These are phyloP conservation scores for Onychorhynchus coronatus DNA, from an alignment of 2,113 vertebrate genomes.

Conservation along the genomic window DNA sequence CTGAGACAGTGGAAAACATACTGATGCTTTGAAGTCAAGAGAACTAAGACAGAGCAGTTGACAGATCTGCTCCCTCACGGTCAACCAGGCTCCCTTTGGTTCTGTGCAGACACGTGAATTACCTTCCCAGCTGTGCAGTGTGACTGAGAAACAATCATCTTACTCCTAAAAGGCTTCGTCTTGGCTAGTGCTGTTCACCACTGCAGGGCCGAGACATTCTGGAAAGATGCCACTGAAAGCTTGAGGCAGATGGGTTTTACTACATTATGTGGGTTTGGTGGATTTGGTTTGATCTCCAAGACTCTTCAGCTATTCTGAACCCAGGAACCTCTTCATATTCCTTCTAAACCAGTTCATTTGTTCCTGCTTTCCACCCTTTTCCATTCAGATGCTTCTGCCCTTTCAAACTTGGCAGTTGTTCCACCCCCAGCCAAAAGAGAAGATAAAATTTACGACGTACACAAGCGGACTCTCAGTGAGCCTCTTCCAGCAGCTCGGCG, in stretches of 20 bases:
- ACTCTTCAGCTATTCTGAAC: neutral
- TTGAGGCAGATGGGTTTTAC: neutral
- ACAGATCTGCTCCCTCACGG: neutral
- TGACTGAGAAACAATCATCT: neutral
- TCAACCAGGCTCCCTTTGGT: neutral
- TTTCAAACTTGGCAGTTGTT: neutral
- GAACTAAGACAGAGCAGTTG: neutral
- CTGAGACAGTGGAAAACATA: neutral
- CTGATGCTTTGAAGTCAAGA: neutral
- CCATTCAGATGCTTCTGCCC: neutral
- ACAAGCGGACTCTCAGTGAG: neutral
- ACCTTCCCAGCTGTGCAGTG: neutral
- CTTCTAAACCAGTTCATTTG: neutral
- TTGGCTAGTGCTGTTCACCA: neutral
- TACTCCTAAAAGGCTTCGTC: neutral
- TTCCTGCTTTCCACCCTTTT: neutral
- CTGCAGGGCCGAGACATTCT: neutral
- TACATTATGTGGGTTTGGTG: neutral
- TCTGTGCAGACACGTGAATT: neutral
- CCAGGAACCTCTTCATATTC: neutral
- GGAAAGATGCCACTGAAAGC: neutral
- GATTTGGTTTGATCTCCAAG: neutral
- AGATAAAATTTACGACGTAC: neutral
- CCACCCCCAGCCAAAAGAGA: neutral
- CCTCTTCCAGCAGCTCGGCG: slow-evolving; percentile 1